These are phyloP conservation scores for Hetaerina titia DNA, from an alignment of 2,888 invertebrate genomes.

Conservation along the genomic window DNA sequence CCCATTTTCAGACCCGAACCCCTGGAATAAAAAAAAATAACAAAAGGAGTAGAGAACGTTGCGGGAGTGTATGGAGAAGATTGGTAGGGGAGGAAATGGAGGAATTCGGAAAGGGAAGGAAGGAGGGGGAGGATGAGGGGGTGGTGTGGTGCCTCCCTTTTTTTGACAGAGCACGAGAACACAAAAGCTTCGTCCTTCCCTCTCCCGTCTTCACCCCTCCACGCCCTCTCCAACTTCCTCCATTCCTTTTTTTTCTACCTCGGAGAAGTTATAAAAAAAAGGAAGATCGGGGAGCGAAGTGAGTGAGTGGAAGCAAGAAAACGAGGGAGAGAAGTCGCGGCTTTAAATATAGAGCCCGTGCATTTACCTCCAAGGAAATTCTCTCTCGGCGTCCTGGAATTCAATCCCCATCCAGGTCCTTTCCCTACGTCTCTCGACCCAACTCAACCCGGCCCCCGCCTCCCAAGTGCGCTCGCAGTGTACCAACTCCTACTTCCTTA, in stretches of 20 bases:
- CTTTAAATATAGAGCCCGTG: slow-evolving; percentile 57
- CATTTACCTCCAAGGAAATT: slow-evolving; percentile 47
- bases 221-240: background rate
- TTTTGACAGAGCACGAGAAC: slow-evolving; percentile 29
- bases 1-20: background rate
- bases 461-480: background rate
- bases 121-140: background rate
- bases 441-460: background rate
- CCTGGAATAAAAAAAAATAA: background rate
- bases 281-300: background rate
- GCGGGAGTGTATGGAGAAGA: slow-evolving; percentile 8
- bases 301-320: slow-evolving; percentile 12
- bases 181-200: background rate
- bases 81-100: slow-evolving; percentile 3
- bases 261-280: background rate
- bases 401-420: slow-evolving; percentile 1
- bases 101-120: background rate
- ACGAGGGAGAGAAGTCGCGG: background rate
- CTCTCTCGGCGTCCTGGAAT: slow-evolving; percentile 36
- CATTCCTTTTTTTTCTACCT: background rate
- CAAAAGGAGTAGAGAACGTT: slow-evolving; percentile 23
- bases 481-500: background rate
- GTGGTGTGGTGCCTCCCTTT: background rate
- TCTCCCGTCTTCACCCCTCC: background rate
- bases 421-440: background rate